Evolutionary conservation across 1,140 invertebrate genomes (phyloP).

Genomic region (Triops longicaudatus): DNA sequence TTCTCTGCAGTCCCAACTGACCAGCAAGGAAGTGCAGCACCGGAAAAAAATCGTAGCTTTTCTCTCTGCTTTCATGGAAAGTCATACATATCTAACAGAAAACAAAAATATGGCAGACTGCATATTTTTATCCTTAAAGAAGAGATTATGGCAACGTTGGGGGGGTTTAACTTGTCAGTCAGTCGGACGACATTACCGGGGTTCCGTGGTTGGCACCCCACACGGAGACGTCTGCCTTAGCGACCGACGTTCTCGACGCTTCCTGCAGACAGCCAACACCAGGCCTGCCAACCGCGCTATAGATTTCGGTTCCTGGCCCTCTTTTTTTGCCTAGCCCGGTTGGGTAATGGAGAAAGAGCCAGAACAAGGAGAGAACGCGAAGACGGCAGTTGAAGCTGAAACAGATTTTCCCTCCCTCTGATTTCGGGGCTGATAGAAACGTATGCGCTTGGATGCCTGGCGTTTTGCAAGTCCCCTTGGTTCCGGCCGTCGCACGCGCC

Average conservation of each 20-base stretch:
- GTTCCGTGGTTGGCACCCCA: slow-evolving; percentile 5
- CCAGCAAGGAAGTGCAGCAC: not conserved
- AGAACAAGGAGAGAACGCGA: not conserved
- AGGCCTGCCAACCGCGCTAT: not conserved
- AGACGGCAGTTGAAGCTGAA: not conserved
- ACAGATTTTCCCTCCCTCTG: not conserved
- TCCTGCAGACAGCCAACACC: slow-evolving; percentile 5
- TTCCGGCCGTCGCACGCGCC: slow-evolving; percentile 12
- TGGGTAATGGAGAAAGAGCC: not conserved
- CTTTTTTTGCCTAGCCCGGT: not conserved
- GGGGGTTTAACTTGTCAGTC: not conserved
- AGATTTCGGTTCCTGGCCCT: not conserved
- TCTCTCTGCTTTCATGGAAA: no score
- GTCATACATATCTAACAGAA: no score
- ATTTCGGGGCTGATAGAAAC: slow-evolving; percentile 5
- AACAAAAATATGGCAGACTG: no score
- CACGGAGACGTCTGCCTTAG: not conserved
- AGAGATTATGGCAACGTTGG: no score
- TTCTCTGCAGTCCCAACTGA: not conserved
- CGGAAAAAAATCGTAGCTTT: no score
- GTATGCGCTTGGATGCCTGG: slow-evolving; percentile 9
- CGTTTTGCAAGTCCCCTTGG: slow-evolving; percentile 14
- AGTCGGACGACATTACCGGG: not conserved
- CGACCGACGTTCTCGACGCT: not conserved
- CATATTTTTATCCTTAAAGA: no score